phyloP scores from a whole-genome alignment of 2,113 vertebrate species.

The Aspiorhynchus laticeps region DNA sequence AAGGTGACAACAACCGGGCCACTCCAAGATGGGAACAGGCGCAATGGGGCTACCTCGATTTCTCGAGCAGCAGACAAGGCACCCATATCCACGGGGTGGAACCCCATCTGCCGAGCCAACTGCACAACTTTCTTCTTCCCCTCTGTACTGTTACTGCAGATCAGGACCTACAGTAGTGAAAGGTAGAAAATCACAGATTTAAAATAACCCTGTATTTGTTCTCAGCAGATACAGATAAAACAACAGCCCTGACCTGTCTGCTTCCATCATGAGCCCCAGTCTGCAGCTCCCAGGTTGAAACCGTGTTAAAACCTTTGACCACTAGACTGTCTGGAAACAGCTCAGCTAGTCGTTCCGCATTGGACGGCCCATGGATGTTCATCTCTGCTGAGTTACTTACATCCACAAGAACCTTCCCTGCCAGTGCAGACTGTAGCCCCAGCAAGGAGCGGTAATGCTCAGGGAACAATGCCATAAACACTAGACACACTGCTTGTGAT shows the following conservation, averaged over 20 bases:
- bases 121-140: too few species aligned
- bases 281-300: constrained; percentile 93
- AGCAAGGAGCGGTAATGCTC: constrained; percentile 89
- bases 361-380: constrained; percentile 76
- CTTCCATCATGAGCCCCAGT: constrained; percentile 86
- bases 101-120: too few species aligned
- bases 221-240: too few species aligned
- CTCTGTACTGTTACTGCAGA: too few species aligned
- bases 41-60: too few species aligned
- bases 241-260: constrained; percentile 80
- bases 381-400: constrained; percentile 85
- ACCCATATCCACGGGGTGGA: too few species aligned
- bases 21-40: too few species aligned
- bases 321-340: constrained; percentile 87
- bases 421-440: constrained; percentile 76
- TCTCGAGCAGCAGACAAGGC: too few species aligned
- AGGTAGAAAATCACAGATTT: too few species aligned
- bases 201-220: too few species aligned
- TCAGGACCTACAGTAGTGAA: too few species aligned
- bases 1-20: too few species aligned
- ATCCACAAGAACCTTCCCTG: constrained; percentile 89
- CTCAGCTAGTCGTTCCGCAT: constrained; percentile 86
- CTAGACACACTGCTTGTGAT: constrained; percentile 73
- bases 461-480: constrained; percentile 88
- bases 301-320: constrained; percentile 93